Percentiles rank a stretch among this genome's conserved stretches.
Conservation (phyloP, 2,113 vertebrate species). For the crab-eating macaque (Macaca fascicularis) region DNA sequence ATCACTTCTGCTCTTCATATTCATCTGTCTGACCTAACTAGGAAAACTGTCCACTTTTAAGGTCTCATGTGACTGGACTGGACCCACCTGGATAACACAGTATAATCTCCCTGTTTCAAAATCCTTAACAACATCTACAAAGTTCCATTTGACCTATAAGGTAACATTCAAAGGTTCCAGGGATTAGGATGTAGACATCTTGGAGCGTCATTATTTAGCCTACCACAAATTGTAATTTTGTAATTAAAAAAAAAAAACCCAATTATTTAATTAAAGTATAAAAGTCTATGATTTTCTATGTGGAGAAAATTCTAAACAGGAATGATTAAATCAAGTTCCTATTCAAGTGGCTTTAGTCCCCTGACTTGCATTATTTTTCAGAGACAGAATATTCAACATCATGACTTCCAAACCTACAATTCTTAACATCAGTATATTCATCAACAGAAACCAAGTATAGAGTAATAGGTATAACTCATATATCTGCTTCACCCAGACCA, state of each 20-base stretch:
- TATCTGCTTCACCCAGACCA: background rate
- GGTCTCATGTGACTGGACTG: background rate
- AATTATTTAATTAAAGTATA: conserved; percentile 33
- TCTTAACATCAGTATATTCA: background rate
- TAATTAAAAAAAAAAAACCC: conserved; percentile 1
- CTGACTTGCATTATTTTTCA: conserved; percentile 16
- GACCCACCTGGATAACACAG: background rate
- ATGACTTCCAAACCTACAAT: conserved; percentile 28
- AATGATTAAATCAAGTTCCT: conserved; percentile 5
- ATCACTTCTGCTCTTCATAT: background rate
- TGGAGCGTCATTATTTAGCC: background rate
- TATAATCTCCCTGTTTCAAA: background rate
- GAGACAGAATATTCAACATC: background rate
- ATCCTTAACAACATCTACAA: background rate
- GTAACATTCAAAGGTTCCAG: background rate
- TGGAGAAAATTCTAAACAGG: conserved; percentile 16
- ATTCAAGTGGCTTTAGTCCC: background rate
- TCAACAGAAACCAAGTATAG: background rate
- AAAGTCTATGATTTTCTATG: background rate
- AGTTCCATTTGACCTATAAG: background rate
- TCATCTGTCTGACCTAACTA: background rate
- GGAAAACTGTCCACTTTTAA: background rate
- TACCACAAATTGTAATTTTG: background rate
- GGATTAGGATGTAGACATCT: background rate
- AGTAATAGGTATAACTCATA: background rate